These are phyloP conservation scores for Lamprotornis superbus DNA, from an alignment of 2,113 vertebrate species.

Conservation along the genomic window DNA sequence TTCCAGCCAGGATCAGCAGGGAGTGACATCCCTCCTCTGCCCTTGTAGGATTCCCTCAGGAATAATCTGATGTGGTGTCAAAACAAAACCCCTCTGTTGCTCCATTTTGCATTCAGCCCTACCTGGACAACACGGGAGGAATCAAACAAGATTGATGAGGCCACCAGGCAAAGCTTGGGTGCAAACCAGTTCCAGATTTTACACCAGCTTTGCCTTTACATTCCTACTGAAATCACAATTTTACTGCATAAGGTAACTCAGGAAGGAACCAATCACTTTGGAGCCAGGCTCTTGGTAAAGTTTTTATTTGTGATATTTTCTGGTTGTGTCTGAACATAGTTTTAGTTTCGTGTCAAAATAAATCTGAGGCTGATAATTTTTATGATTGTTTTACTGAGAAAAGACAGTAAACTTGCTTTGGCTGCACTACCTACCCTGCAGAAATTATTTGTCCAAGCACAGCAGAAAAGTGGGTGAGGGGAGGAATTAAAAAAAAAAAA, in stretches of 20 bases:
- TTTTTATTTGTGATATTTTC: not conserved
- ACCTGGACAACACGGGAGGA: not conserved
- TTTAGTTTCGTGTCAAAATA: conserved; percentile 44
- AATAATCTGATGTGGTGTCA: not conserved
- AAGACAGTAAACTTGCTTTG: conserved; percentile 55
- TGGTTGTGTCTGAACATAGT: not conserved
- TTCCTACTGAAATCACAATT: not conserved
- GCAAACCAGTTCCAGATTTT: not conserved
- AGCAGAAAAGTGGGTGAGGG: conserved; percentile 28
- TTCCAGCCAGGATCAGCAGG: not conserved
- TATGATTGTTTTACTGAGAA: conserved; percentile 50
- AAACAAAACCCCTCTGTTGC: not conserved
- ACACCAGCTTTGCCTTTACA: not conserved
- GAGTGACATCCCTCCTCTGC: not conserved
- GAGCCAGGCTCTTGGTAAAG: not conserved
- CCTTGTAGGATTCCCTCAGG: not conserved
- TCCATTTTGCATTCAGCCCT: not conserved
- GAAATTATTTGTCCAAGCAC: conserved; percentile 56
- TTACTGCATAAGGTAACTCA: not conserved
- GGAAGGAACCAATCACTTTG: not conserved
- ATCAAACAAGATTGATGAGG: not conserved
- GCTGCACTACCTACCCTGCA: conserved; percentile 25
- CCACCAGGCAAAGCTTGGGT: not conserved
- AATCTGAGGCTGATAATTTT: conserved; percentile 48
- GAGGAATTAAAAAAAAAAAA: not conserved